These are phyloP conservation scores for Illadopsis cleaveri DNA, from an alignment of 2,113 vertebrate genomes.

Conservation along the genomic window DNA sequence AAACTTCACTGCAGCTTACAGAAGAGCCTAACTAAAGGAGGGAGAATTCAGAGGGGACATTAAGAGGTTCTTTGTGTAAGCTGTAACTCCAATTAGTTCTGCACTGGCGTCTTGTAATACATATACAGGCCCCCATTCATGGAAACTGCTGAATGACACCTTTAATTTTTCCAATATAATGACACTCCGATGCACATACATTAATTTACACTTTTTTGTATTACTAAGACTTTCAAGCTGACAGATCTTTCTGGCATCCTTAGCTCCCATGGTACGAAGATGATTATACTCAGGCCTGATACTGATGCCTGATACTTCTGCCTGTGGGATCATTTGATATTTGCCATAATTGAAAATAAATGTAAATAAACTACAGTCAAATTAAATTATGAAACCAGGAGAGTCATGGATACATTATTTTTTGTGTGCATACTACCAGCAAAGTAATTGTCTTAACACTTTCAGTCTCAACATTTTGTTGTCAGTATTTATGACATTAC, in stretches of 20 bases:
- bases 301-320: background rate
- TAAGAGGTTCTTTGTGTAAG: background rate
- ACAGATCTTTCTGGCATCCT: background rate
- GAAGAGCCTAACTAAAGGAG: background rate
- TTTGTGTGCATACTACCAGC: background rate
- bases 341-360: background rate
- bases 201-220: background rate
- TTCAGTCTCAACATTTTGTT: background rate
- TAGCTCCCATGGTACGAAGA: background rate
- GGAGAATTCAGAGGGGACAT: background rate
- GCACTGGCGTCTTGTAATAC: background rate
- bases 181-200: background rate
- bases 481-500: background rate
- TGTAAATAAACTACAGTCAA: background rate
- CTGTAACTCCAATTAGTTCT: background rate
- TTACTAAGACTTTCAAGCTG: background rate
- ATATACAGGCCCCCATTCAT: background rate
- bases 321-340: background rate
- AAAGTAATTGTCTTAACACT: background rate
- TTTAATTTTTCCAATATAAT: background rate
- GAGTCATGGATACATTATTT: background rate
- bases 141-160: background rate
- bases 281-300: background rate
- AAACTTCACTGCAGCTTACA: background rate
- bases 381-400: background rate